phyloP scores from a whole-genome alignment of 2,113 vertebrate genomes.

The Oncorhynchus nerka region DNA sequence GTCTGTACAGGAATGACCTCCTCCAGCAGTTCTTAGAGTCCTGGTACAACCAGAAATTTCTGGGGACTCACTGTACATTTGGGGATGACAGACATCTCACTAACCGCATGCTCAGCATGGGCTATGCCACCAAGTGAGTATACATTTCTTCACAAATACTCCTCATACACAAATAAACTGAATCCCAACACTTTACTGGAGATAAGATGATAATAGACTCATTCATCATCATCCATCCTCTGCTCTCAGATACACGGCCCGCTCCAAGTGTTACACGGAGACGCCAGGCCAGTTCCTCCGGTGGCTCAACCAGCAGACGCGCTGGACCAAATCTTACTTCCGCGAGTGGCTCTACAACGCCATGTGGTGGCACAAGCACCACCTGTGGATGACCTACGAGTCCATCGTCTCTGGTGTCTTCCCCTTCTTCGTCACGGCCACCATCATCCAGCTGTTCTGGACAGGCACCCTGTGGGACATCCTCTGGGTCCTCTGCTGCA shows the following conservation, averaged over 20 bases:
- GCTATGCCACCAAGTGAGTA: conserved; percentile 88
- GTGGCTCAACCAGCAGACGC: conserved; percentile 91
- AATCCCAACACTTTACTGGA: background rate
- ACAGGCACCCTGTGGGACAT: conserved; percentile 83
- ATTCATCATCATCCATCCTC: background rate
- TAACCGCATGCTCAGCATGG: conserved; percentile 90
- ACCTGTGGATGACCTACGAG: conserved; percentile 93
- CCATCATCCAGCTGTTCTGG: conserved; percentile 86
- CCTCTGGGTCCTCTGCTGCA: conserved; percentile 86
- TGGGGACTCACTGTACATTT: conserved; percentile 89
- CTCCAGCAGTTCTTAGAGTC: conserved; percentile 88
- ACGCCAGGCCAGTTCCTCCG: conserved; percentile 85
- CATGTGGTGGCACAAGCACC: conserved; percentile 92
- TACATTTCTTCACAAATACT: background rate
- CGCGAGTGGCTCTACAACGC: conserved; percentile 91
- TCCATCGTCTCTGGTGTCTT: conserved; percentile 86
- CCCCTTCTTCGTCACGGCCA: conserved; percentile 88
- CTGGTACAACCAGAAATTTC: conserved; percentile 91
- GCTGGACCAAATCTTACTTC: conserved; percentile 93
- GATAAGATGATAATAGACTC: background rate
- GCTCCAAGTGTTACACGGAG: conserved; percentile 88
- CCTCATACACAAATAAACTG: background rate
- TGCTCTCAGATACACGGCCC: conserved; percentile 79
- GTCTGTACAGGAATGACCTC: conserved; percentile 86
- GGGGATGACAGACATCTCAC: conserved; percentile 91